phyloP scores from a whole-genome alignment of 2,113 vertebrate species.

The Chelonoidis abingdonii region DNA sequence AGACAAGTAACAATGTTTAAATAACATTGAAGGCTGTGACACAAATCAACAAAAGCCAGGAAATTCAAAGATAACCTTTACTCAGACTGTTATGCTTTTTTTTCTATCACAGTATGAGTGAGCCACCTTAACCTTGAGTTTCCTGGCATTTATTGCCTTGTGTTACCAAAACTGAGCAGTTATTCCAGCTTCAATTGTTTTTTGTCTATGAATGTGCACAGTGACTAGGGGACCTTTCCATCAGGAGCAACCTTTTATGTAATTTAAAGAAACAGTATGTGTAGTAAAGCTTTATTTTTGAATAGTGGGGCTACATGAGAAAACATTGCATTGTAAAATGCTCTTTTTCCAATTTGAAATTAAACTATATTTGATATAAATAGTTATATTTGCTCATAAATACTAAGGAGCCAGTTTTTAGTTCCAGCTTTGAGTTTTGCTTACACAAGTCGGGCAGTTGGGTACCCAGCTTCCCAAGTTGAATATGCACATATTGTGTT shows the following conservation, averaged over 20 bases:
- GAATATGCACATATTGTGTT: too few relatives aligned
- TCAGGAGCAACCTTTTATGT: not conserved
- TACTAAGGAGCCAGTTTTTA: not conserved
- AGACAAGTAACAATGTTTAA: conserved; percentile 63
- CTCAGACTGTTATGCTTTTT: conserved; percentile 41
- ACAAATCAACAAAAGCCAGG: conserved; percentile 78
- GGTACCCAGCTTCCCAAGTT: not conserved
- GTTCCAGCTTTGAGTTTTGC: not conserved
- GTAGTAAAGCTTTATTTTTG: not conserved
- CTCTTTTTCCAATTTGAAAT: not conserved
- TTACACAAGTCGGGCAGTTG: not conserved
- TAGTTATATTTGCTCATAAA: not conserved
- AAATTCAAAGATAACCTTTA: conserved; percentile 79
- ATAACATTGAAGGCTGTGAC: conserved; percentile 52
- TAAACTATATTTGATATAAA: rapidly evolving
- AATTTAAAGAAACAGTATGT: not conserved
- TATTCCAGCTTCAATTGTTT: not conserved
- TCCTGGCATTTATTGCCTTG: conserved; percentile 57
- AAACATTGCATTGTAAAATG: rapidly evolving
- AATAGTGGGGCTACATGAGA: rapidly evolving
- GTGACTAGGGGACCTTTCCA: conserved; percentile 3
- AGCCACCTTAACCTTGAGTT: conserved; percentile 45
- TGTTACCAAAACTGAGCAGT: not conserved
- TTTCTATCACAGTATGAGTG: conserved; percentile 54
- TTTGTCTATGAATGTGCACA: not conserved